Base-by-base conservation (phyloP, 2,888 invertebrate genomes). In the Teleiodes luculella region DNA sequence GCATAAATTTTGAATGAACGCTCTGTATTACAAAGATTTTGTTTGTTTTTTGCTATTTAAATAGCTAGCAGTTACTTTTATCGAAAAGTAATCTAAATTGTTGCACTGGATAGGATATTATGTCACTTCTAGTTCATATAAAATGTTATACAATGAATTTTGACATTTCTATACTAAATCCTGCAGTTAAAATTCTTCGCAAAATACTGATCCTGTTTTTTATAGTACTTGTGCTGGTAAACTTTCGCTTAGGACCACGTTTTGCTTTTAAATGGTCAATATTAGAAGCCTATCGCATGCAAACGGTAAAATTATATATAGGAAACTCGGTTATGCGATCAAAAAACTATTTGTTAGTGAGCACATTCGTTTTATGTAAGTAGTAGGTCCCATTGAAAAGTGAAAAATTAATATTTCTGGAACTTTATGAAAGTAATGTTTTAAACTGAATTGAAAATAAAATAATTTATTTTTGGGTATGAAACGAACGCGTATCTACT, bases 181-280 rank as follows among this genome's bases (percentile, higher is more conserved):
- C 20, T 41, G 13, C 13, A 20, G 20, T 13, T 43, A 2, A 43
- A 3, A 43, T 43, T 28, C 43, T 2, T 24, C 14, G n/a, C 13
- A 6, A 20, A 1, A 28, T 18, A 6, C 28, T 43, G 28, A 14
- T 43, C 43, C 43, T 43, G 28, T 43, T 28, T n/a, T n/a, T 28
- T 43, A 13, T n/a, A 13, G 13, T 43, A 43, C 20, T 13, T 43
- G 43, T 43, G 28, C 24, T n/a, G 33, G 8, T 11, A 8, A 62
- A 80, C 84, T 85, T 84, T 85, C 84, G 76, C 80, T 70, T 60
- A 67, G 59, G 59, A 7, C 63, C 46, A 61, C 66, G 68, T 54
- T 63, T 63, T 66, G 80, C 70, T 68, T 82, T 64, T 62, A 76
- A 81, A 81, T 72, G 66, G 74, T 58, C 62, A 59, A 73, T 73